A percentile compares a stretch with the other conserved stretches of the same genome.
Evolutionary conservation across 1,140 invertebrate species (phyloP).

Genomic region (Eurosta solidaginis): DNA sequence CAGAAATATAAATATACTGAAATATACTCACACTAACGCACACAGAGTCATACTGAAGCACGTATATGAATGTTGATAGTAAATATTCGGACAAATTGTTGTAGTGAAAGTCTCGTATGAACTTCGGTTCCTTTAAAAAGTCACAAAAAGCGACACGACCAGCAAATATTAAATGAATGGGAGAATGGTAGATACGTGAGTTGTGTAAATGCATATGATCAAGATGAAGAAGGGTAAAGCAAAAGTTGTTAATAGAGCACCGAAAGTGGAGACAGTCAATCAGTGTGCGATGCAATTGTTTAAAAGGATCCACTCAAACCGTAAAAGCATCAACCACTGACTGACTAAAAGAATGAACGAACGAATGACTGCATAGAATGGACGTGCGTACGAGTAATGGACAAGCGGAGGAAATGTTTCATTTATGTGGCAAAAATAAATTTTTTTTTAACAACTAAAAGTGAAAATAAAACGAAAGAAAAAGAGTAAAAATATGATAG

Average conservation of each 20-base stretch:
- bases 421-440: not conserved
- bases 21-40: not conserved
- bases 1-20: not conserved
- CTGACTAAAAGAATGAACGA: not conserved
- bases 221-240: not conserved
- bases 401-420: no score
- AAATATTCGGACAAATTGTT: not conserved
- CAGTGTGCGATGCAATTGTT: not conserved
- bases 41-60: not conserved
- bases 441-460: not conserved
- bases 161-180: not conserved
- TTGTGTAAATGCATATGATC: not conserved
- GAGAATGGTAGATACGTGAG: not conserved
- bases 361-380: no score
- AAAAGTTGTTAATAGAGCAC: not conserved
- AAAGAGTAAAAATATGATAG: not conserved
- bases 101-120: not conserved
- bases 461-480: not conserved
- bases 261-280: not conserved
- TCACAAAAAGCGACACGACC: not conserved
- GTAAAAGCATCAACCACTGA: not conserved
- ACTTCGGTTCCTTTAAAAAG: no score
- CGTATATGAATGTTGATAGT: not conserved
- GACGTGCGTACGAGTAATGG: no score
- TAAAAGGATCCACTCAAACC: not conserved